Evolutionary conservation across 1,140 invertebrate genomes (phyloP).

Genomic region (Dinoponera quadriceps): DNA sequence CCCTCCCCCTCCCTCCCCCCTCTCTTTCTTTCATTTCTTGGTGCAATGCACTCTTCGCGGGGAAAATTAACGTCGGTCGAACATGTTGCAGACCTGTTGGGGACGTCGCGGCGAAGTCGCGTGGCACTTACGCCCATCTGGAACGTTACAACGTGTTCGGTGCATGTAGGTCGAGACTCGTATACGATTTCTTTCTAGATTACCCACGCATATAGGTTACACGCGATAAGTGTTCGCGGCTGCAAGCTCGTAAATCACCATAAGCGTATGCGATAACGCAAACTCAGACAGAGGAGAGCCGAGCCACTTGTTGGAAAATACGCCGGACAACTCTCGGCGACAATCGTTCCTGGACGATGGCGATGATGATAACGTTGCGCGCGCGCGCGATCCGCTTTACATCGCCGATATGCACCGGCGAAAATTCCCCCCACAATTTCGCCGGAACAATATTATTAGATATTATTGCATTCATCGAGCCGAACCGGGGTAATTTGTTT

Average conservation of each 20-base stretch:
- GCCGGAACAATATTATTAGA: neutral
- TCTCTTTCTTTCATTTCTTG: conserved; percentile 1
- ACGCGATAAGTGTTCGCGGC: conserved; percentile 50
- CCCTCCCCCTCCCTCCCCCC: conserved; percentile 32
- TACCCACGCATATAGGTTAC: conserved; percentile 49
- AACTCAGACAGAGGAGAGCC: conserved; percentile 18
- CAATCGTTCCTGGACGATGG: conserved; percentile 7
- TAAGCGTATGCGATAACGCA: conserved; percentile 47
- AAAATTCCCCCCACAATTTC: neutral
- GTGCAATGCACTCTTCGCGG: conserved; percentile 59
- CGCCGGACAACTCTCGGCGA: neutral
- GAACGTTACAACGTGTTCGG: conserved; percentile 19
- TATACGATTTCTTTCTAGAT: conserved; percentile 55
- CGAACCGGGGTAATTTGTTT: neutral
- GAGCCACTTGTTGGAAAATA: conserved; percentile 37
- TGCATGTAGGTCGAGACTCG: conserved; percentile 42
- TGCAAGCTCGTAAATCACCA: conserved; percentile 64
- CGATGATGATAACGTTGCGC: no score
- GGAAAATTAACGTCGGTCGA: conserved; percentile 66
- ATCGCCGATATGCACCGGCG: neutral
- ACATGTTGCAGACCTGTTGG: conserved; percentile 60
- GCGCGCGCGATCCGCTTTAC: conserved; percentile 2
- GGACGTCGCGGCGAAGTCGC: neutral
- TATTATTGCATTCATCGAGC: neutral
- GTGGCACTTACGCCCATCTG: conserved; percentile 53